Evolutionary conservation across 2,113 vertebrate species (phyloP).

Genomic region (Forbesichthys papilliferus): DNA sequence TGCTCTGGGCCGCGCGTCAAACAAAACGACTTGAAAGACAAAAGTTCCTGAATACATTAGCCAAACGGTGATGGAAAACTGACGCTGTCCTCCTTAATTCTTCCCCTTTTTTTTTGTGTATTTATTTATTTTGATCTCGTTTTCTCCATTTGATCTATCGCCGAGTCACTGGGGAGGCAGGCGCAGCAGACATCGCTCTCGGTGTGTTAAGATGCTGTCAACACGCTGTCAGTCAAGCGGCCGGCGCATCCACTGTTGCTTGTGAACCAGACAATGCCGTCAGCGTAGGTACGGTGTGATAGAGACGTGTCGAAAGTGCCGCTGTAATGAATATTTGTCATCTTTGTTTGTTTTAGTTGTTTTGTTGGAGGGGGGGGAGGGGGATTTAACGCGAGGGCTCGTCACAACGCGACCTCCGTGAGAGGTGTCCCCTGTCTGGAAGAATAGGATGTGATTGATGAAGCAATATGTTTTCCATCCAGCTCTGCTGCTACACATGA

Average conservation of each 20-base stretch:
- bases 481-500: conserved; percentile 64
- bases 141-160: conserved; percentile 60
- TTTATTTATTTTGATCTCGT: neutral
- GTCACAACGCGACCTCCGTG: neutral
- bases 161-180: conserved; percentile 41
- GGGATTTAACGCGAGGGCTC: conserved; percentile 21
- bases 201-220: conserved; percentile 55
- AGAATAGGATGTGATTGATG: conserved; percentile 69
- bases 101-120: neutral
- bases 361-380: neutral
- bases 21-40: conserved; percentile 60
- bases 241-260: conserved; percentile 11
- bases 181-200: conserved; percentile 26
- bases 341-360: conserved; percentile 18
- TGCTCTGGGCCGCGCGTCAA: conserved; percentile 24
- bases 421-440: conserved; percentile 13
- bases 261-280: conserved; percentile 42
- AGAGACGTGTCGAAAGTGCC: conserved; percentile 15
- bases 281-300: conserved; percentile 25
- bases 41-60: conserved; percentile 48
- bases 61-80: conserved; percentile 50
- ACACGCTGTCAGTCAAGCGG: conserved; percentile 41
- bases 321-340: conserved; percentile 46
- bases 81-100: conserved; percentile 45
- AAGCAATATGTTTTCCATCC: conserved; percentile 69